Conservation (phyloP, 2,888 invertebrate species). For the Chaetoderma sp. region DNA sequence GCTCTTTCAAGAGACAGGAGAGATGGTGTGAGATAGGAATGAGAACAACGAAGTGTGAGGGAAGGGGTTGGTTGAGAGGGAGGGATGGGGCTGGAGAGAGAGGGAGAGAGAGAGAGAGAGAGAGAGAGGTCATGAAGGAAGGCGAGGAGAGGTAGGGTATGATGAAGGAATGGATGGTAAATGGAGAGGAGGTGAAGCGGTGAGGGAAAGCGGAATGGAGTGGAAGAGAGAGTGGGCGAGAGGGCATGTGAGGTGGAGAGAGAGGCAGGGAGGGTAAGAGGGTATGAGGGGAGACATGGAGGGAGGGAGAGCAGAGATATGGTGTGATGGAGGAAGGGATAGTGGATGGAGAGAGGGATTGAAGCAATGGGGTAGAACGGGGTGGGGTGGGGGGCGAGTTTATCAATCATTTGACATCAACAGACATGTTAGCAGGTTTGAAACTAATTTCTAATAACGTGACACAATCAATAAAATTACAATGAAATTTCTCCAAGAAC, state of each 20-base stretch:
- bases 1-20: neutral
- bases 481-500: too few species aligned
- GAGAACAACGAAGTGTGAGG: constrained; percentile 1
- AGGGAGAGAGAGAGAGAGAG: neutral
- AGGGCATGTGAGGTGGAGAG: neutral
- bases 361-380: neutral
- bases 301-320: neutral
- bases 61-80: neutral
- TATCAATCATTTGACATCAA: too few species aligned
- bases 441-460: too few species aligned
- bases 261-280: neutral
- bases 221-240: neutral
- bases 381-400: too few species aligned
- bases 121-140: neutral
- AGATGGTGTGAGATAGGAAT: neutral
- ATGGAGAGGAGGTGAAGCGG: neutral
- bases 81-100: neutral
- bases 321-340: neutral
- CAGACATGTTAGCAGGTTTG: too few species aligned
- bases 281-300: neutral
- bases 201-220: neutral
- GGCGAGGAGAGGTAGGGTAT: neutral
- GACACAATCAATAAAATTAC: too few species aligned
- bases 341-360: neutral
- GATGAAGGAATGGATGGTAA: neutral